Conservation (phyloP, 2,797 vertebrate species). For the Choloepus didactylus region DNA sequence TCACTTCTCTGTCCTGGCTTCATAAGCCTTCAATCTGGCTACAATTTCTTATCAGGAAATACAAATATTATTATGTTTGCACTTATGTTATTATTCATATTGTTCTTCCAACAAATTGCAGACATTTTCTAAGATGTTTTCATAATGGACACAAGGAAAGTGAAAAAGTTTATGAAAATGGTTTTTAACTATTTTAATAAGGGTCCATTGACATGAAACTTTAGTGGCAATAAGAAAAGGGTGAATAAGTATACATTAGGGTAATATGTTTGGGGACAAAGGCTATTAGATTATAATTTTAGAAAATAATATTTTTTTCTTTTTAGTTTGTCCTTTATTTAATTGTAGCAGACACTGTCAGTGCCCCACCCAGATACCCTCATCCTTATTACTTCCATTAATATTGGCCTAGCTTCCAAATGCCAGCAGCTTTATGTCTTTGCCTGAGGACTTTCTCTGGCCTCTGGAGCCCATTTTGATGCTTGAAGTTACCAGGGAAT, state of each 20-base stretch:
- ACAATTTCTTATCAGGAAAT: not conserved
- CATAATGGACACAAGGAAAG: not conserved
- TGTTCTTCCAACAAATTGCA: not conserved
- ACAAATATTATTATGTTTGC: not conserved
- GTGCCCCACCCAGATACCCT: not conserved
- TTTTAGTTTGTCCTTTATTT: not conserved
- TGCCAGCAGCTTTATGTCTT: not conserved
- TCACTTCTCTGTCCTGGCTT: not conserved
- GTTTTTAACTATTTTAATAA: not conserved
- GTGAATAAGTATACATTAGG: not conserved
- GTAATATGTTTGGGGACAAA: not conserved
- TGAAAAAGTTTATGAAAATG: not conserved
- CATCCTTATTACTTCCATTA: not conserved
- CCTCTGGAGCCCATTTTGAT: not conserved
- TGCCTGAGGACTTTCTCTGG: not conserved
- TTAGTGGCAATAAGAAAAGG: not conserved
- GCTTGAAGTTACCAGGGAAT: not conserved
- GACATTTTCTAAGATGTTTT: conserved; percentile 15
- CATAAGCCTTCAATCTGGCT: not conserved
- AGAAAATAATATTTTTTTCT: not conserved
- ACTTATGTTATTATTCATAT: not conserved
- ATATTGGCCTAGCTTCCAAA: not conserved
- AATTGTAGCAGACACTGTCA: not conserved
- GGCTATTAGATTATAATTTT: not conserved
- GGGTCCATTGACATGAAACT: not conserved